A percentile compares a stretch with the other conserved stretches of the same genome.
Evolutionary conservation across 2,888 invertebrate genomes (phyloP).

Genomic region (Nezara viridula): DNA sequence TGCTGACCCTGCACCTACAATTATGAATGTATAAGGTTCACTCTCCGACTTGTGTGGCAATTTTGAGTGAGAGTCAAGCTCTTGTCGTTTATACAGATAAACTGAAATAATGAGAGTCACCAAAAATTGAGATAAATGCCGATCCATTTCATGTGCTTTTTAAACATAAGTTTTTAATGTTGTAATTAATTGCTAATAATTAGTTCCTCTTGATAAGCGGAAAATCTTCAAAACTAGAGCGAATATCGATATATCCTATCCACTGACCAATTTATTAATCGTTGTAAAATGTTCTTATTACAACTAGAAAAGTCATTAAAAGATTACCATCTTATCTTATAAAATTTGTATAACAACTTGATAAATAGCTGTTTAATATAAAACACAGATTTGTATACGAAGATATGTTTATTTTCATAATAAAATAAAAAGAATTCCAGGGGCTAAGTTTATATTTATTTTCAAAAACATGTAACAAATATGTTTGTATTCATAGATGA

Average conservation of each 20-base stretch:
- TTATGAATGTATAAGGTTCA: constrained; percentile 43
- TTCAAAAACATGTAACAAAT: not conserved
- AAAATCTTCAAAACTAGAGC: not conserved
- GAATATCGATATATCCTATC: not conserved
- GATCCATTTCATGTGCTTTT: not conserved
- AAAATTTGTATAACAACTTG: no score
- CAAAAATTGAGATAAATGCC: not conserved
- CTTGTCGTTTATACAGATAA: not conserved
- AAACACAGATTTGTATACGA: not conserved
- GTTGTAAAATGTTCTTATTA: not conserved
- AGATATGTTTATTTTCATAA: not conserved
- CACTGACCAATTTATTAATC: not conserved
- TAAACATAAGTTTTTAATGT: not conserved
- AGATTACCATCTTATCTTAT: not conserved
- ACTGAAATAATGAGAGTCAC: not conserved
- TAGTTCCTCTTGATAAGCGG: not conserved
- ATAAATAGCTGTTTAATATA: no score
- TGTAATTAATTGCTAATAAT: no score
- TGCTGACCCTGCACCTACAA: constrained; percentile 54
- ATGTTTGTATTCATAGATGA: not conserved
- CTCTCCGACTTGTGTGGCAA: not conserved
- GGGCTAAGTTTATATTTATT: not conserved
- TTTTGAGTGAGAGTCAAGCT: no score
- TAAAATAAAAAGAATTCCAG: not conserved
- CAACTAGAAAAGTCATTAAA: not conserved